Evolutionary conservation across 2,113 vertebrate genomes (phyloP).

Genomic region (Colinus virginianus): DNA sequence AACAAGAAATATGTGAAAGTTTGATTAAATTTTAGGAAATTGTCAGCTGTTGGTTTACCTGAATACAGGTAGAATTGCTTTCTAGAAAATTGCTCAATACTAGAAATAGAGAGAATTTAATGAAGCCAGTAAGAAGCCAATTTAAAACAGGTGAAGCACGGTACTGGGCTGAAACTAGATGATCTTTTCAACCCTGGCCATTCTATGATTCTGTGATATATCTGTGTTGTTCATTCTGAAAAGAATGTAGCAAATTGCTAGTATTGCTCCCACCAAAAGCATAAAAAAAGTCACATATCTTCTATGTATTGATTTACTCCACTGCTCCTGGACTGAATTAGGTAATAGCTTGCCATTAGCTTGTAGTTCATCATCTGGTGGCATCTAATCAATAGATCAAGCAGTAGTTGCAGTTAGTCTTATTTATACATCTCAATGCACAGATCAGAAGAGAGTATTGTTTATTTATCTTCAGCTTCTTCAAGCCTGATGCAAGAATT

Average conservation of each 20-base stretch:
- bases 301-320: slow-evolving; percentile 56
- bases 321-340: slow-evolving; percentile 10
- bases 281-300: slow-evolving; percentile 7
- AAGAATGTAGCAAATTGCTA: neutral
- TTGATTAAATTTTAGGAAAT: neutral
- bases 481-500: neutral
- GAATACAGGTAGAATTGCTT: fast-evolving
- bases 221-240: neutral
- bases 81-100: neutral
- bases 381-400: slow-evolving; percentile 70
- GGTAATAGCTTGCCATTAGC: slow-evolving; percentile 57
- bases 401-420: slow-evolving; percentile 56
- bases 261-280: neutral
- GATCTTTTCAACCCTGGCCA: neutral
- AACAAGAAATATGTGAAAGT: neutral
- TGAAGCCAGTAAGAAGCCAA: neutral
- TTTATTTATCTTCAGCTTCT: slow-evolving; percentile 24
- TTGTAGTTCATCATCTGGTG: slow-evolving; percentile 54
- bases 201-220: neutral
- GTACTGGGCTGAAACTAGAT: no score
- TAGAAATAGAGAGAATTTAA: neutral
- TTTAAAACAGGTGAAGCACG: neutral
- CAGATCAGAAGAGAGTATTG: slow-evolving; percentile 7
- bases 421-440: slow-evolving; percentile 52
- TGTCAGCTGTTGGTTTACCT: neutral